Evolutionary conservation across 2,888 invertebrate genomes (phyloP).

Genomic region (Cataglyphis altisquamis): DNA sequence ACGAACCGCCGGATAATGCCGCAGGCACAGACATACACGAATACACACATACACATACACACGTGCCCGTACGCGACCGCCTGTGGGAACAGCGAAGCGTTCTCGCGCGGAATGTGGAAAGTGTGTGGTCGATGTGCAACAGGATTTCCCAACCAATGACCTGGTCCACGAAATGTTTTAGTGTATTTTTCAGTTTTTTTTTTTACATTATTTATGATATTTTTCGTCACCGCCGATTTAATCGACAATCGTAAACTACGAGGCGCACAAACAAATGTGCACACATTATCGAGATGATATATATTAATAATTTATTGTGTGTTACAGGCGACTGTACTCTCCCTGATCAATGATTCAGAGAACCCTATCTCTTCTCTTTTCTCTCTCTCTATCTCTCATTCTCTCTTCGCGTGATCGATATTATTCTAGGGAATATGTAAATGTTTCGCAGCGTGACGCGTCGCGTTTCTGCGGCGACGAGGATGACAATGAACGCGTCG

Average conservation of each 20-base stretch:
- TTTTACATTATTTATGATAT: neutral
- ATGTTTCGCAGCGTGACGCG: conserved; percentile 38
- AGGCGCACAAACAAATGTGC: neutral
- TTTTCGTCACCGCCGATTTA: neutral
- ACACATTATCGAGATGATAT: neutral
- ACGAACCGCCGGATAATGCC: conserved; percentile 64
- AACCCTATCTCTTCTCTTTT: neutral
- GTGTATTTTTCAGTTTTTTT: neutral
- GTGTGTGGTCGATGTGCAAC: conserved; percentile 44
- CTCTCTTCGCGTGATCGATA: conserved; percentile 8
- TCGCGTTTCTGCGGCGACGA: conserved; percentile 38
- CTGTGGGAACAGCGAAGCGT: conserved; percentile 30
- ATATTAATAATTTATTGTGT: conserved; percentile 15
- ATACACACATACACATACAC: conserved; percentile 10
- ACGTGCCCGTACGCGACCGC: conserved; percentile 5
- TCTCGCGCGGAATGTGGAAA: conserved; percentile 38
- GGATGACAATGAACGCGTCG: conserved; percentile 64
- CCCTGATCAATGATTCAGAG: neutral
- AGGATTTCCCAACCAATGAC: conserved; percentile 40
- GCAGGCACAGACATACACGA: conserved; percentile 37
- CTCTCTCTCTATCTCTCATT: neutral
- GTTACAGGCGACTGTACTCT: neutral
- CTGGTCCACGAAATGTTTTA: neutral
- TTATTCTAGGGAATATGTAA: conserved; percentile 45
- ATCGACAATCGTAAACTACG: neutral